phyloP scores from a whole-genome alignment of 2,888 invertebrate genomes.

The Schizaphis graminum region DNA sequence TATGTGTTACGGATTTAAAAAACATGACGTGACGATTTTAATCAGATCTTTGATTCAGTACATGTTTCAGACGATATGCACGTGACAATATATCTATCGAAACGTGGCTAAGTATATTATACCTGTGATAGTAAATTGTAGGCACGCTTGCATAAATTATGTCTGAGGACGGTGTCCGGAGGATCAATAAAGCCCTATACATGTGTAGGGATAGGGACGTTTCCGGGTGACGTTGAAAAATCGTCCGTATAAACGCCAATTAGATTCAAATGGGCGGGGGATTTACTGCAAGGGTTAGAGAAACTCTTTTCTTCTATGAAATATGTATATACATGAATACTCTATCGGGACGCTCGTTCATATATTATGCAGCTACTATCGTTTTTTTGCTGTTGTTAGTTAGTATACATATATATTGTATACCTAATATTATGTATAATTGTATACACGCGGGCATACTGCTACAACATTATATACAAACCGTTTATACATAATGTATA shows the following conservation, averaged over 20 bases:
- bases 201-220: neutral
- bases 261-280: neutral
- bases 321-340: neutral
- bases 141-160: neutral
- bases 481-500: neutral
- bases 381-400: neutral
- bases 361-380: neutral
- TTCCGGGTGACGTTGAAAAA: conserved; percentile 12
- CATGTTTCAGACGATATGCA: neutral
- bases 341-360: neutral
- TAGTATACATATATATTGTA: neutral
- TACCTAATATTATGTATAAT: neutral
- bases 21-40: neutral
- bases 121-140: neutral
- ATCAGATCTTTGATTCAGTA: neutral
- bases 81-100: neutral
- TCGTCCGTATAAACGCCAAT: conserved; percentile 16
- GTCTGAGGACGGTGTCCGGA: neutral
- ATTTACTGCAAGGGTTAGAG: neutral
- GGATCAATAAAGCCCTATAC: neutral
- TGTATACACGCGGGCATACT: neutral
- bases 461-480: neutral
- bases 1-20: neutral
- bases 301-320: neutral
- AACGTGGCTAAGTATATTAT: neutral